Conservation (phyloP, 2,797 vertebrate genomes). For the Heterohyrax brucei region DNA sequence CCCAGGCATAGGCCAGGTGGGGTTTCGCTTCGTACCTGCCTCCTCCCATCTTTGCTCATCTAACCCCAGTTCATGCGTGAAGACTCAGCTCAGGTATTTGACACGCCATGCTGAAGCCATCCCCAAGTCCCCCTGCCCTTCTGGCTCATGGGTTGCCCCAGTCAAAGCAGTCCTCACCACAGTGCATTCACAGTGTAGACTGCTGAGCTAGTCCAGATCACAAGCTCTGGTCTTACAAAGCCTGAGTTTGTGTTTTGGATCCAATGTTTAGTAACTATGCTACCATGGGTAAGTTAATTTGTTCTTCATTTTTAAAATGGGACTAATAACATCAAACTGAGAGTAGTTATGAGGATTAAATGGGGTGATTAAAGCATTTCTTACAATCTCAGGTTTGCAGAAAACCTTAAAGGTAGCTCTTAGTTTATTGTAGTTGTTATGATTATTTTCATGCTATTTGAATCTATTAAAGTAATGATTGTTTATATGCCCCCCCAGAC, state of each 20-base stretch:
- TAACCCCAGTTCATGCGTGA: neutral
- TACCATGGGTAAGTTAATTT: neutral
- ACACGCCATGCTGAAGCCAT: neutral
- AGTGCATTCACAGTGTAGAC: accelerated
- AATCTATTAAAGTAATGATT: neutral
- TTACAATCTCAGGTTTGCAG: neutral
- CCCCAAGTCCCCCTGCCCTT: neutral
- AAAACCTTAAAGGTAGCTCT: slow-evolving; percentile 8
- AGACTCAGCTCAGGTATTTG: neutral
- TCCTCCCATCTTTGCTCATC: neutral
- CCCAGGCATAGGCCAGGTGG: neutral
- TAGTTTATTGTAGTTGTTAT: neutral
- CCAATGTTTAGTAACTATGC: neutral
- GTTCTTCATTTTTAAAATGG: neutral
- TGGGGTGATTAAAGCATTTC: neutral
- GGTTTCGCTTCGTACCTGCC: neutral
- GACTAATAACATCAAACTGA: neutral
- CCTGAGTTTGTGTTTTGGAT: neutral
- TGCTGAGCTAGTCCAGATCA: neutral
- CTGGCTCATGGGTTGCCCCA: accelerated
- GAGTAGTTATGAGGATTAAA: neutral
- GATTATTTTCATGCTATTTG: neutral
- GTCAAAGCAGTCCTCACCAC: neutral
- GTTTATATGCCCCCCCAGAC: neutral
- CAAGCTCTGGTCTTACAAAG: neutral